Evolutionary conservation across 2,797 vertebrate species (phyloP).

Genomic region (Pantherophis alleghaniensis): DNA sequence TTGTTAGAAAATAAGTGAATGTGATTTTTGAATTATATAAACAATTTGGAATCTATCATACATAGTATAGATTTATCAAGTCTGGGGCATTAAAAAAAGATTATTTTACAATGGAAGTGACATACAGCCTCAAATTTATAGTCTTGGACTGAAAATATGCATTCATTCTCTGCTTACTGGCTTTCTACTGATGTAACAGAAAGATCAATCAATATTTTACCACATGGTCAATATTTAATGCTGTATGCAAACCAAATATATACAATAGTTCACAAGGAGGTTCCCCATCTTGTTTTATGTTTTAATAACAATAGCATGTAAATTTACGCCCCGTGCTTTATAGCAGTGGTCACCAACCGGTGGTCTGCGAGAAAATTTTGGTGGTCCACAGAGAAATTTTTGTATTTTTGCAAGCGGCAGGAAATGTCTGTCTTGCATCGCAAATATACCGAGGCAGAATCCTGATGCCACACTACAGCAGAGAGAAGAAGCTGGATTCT

Average conservation of each 20-base stretch:
- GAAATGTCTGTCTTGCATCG: too few species aligned
- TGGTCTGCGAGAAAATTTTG: too few species aligned
- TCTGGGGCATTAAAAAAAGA: neutral
- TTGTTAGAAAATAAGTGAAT: neutral
- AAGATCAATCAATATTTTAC: neutral
- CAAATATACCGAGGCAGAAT: too few species aligned
- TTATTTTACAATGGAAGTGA: neutral
- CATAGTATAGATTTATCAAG: neutral
- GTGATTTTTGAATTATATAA: neutral
- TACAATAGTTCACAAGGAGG: neutral
- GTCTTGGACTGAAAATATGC: neutral
- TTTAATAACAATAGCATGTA: neutral
- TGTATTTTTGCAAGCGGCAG: too few species aligned
- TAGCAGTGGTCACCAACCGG: too few species aligned
- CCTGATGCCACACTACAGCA: too few species aligned
- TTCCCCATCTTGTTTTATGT: neutral
- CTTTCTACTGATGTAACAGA: neutral
- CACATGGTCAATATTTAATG: neutral
- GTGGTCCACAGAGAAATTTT: too few species aligned
- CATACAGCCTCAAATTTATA: neutral
- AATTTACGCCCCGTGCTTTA: neutral
- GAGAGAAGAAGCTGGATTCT: too few species aligned
- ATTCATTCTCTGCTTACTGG: neutral
- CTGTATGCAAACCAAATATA: neutral
- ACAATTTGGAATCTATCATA: neutral